Base-by-base conservation (phyloP, 2,113 vertebrate species). In the Thunnus maccoyii region DNA sequence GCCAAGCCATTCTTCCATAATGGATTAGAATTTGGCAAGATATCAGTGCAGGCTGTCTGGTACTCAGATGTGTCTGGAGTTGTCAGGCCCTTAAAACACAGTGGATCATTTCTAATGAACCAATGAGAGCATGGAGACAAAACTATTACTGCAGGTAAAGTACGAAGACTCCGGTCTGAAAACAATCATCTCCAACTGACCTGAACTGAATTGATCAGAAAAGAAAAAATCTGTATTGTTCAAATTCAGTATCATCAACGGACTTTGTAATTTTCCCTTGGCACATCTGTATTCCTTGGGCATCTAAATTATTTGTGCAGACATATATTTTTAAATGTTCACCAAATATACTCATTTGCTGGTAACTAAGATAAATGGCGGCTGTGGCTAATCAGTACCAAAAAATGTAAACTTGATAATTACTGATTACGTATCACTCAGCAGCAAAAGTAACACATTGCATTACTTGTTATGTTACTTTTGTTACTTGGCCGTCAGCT, bases 11-110 rank as follows among this genome's bases (percentile, higher is more conserved):
- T 81, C 65, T 72, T 74, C 85, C 70, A 30, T 78, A 76, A 80
- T 76, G 58, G 84, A 52, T 65, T 15, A 32, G 61, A 62, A 77
- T 83, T 84, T 90, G 82, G 86, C 83, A 88, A 61, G 15, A 82
- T 72, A 66, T 85, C 80, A 81, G 70, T 55, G 63, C 55, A n/a
- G 44, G 22, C 51, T 67, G 36, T 62, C 55, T 63, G 20, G 22
- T 63, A 52, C 56, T 80, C 41, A 52, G 74, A 80, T 88, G 60
- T 76, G 86, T 82, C 82, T 81, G 72, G 50, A 82, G 76, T 46
- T 80, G 83, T 76, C 51, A 16, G 44, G 52, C 32, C 25, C 13
- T 50, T 41, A 47, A 78, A 25, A 73, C 63, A 64, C n/a, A 46
- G 20, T 16, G 44, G 27, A 60, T 55, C 22, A 44, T 12, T 63